Evolutionary conservation across 1,140 invertebrate species (phyloP).

Genomic region (Aphelinus certus): DNA sequence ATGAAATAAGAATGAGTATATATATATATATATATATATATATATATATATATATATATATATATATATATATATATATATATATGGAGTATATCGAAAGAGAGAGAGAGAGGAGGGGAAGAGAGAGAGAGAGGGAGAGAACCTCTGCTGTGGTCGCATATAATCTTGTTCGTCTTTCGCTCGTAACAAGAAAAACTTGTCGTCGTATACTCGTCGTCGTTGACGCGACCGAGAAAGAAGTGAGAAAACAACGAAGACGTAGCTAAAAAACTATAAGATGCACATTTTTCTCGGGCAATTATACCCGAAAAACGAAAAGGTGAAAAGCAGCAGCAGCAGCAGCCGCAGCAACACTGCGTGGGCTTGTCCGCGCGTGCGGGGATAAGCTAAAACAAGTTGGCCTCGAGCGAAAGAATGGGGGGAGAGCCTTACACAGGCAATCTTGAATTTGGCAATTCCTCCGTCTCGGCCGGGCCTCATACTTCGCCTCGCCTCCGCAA

Average conservation of each 20-base stretch:
- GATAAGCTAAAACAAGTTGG: slow-evolving; percentile 23
- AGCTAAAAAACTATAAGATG: too few species aligned
- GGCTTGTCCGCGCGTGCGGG: not conserved
- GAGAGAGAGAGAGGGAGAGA: not conserved
- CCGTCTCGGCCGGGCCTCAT: too few species aligned
- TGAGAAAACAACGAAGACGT: too few species aligned
- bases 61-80: too few species aligned
- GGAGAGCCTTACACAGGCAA: not conserved
- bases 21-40: too few species aligned
- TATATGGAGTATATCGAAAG: too few species aligned
- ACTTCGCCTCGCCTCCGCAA: too few species aligned
- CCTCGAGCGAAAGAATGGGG: not conserved
- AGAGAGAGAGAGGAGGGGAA: not conserved
- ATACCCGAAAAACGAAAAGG: not conserved
- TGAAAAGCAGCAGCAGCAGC: not conserved
- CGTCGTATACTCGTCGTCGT: not conserved
- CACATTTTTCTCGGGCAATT: slow-evolving; percentile 18
- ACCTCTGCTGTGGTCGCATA: not conserved
- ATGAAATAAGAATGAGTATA: too few species aligned
- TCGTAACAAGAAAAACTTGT: slow-evolving; percentile 11
- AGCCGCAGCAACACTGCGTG: not conserved
- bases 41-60: too few species aligned
- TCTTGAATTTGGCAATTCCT: slow-evolving; percentile 29
- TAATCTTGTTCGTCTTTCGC: not conserved
- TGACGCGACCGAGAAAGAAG: too few species aligned